Conservation (phyloP, 1,140 invertebrate genomes). For the Proales similis region DNA sequence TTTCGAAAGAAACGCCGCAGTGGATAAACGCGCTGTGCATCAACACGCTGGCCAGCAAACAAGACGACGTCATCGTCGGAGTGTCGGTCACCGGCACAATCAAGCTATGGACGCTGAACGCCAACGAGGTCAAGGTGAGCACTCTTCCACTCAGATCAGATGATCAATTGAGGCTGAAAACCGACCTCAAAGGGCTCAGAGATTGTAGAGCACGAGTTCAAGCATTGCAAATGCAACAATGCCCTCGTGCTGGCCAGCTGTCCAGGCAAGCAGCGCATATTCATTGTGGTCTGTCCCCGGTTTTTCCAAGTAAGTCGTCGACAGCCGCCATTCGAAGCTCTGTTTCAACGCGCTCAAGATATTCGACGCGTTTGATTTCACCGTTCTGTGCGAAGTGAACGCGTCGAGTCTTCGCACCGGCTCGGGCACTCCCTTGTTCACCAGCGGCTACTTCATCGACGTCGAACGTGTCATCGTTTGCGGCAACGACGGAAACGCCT, state of each 20-base stretch:
- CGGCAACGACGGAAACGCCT: conserved; percentile 4
- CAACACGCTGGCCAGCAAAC: conserved; percentile 64
- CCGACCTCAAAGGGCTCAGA: conserved; percentile 20
- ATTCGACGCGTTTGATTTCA: conserved; percentile 36
- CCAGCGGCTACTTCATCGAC: conserved; percentile 16
- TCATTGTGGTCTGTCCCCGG: conserved; percentile 87
- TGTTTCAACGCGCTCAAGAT: not conserved
- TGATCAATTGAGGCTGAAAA: too few species aligned
- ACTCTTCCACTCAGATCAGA: conserved; percentile 64
- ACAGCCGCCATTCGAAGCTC: not conserved
- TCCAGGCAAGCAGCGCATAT: conserved; percentile 85
- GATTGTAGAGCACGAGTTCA: conserved; percentile 71
- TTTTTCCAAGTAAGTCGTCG: conserved; percentile 78
- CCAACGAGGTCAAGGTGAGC: conserved; percentile 74
- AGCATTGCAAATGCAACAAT: conserved; percentile 86
- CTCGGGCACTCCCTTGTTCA: not conserved
- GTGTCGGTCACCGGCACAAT: conserved; percentile 91
- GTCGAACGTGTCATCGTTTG: conserved; percentile 7
- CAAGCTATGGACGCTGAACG: conserved; percentile 90
- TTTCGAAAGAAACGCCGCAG: conserved; percentile 88
- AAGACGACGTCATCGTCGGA: conserved; percentile 87
- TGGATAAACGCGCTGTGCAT: conserved; percentile 95
- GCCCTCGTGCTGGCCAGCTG: conserved; percentile 87
- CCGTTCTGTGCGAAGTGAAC: conserved; percentile 22
- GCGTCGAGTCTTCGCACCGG: not conserved